Evolutionary conservation across 2,797 vertebrate genomes (phyloP).

Genomic region (Molothrus ater): DNA sequence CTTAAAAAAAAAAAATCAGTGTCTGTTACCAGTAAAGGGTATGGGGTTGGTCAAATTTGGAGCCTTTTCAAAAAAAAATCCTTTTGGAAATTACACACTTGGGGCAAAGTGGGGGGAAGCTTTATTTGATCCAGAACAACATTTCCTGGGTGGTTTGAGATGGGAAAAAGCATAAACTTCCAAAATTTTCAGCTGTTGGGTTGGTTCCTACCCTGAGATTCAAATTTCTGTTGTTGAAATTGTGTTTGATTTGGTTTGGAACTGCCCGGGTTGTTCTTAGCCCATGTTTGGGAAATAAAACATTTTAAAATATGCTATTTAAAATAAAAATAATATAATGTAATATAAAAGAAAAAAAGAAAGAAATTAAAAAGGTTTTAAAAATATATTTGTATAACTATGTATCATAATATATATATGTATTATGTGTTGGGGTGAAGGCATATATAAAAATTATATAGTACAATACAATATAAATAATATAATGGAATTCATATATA

Average conservation of each 20-base stretch:
- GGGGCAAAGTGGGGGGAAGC: too few relatives aligned
- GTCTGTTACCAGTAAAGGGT: not conserved
- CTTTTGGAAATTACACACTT: not conserved
- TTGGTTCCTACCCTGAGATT: not conserved
- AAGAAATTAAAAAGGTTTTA: not conserved
- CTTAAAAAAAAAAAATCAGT: not conserved
- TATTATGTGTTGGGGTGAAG: not conserved
- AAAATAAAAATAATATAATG: too few relatives aligned
- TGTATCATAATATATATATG: too few relatives aligned
- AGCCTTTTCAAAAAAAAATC: not conserved
- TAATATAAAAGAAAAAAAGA: too few relatives aligned
- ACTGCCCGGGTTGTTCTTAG: rapidly evolving
- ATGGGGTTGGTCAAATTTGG: not conserved
- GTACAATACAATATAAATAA: not conserved
- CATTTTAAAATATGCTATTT: too few relatives aligned
- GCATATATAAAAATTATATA: not conserved
- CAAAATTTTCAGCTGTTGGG: not conserved
- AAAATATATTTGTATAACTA: not conserved
- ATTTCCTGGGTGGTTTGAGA: not conserved
- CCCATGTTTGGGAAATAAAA: not conserved
- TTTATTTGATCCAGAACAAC: not conserved
- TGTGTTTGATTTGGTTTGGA: not conserved
- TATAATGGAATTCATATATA: not conserved
- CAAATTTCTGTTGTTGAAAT: rapidly evolving
- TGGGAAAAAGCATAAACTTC: not conserved